Conservation (phyloP, 2,797 vertebrate genomes). For the Argyrosomus regius region DNA sequence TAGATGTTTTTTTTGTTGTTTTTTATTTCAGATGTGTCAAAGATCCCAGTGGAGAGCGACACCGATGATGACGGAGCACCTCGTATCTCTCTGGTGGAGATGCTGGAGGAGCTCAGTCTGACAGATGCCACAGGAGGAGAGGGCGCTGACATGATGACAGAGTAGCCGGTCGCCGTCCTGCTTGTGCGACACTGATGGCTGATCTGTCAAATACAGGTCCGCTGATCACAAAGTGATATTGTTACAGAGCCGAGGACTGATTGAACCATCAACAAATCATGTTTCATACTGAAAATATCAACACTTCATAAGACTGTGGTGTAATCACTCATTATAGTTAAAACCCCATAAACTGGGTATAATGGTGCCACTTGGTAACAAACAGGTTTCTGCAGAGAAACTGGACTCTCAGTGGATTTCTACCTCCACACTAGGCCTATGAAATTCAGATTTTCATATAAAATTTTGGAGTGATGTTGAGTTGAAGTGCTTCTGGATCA, state of each 20-base stretch:
- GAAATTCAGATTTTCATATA: constrained; percentile 4
- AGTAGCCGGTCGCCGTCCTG: constrained; percentile 48
- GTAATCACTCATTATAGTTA: constrained; percentile 10
- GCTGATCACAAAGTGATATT: not conserved
- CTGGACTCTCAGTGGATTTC: not conserved
- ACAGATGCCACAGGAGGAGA: constrained; percentile 93
- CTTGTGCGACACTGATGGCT: constrained; percentile 1
- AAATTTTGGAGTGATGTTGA: constrained; percentile 26
- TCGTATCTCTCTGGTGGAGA: constrained; percentile 92
- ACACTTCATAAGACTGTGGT: not conserved
- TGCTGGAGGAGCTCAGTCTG: constrained; percentile 97
- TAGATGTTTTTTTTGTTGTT: constrained; percentile 10
- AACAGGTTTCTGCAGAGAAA: constrained; percentile 2
- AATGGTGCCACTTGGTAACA: not conserved
- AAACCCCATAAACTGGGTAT: constrained; percentile 7
- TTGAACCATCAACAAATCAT: not conserved
- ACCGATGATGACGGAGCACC: constrained; percentile 95
- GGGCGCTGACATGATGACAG: constrained; percentile 94
- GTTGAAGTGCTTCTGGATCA: constrained; percentile 15
- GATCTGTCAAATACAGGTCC: constrained; percentile 22
- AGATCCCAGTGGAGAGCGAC: constrained; percentile 94
- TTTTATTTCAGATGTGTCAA: constrained; percentile 83
- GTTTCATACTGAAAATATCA: not conserved
- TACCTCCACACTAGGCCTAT: not conserved
- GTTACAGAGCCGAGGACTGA: not conserved